Evolutionary conservation across 2,888 invertebrate genomes (phyloP), one percentile per base, ranked within the genome.

Genomic region (Blomia tropicalis): DNA sequence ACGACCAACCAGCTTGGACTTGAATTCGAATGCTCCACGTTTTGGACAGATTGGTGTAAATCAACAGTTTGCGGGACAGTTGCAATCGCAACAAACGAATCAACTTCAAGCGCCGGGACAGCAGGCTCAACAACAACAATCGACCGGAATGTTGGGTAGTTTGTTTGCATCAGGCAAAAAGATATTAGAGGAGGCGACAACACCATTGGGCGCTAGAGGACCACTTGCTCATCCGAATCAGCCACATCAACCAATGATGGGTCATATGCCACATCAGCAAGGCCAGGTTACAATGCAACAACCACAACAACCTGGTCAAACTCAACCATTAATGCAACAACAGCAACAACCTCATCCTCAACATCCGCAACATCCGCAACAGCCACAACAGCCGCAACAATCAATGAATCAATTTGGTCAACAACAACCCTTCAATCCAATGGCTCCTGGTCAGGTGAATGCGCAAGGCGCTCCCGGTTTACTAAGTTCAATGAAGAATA

Each of bases 121-220:
- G 30, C 60, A 29, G 31, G 47, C 29, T 29, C 63, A 63, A 47
- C 54, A 54, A 27, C 60, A 58, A 29, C 43, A 62, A 29, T 44
- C 36, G n/a, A 36, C 32, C 1, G 64, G 64, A 17, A 61, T 64
- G 60, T 58, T 64, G 43, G 56, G 60, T 4, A 64, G 61, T 31
- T 36, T 65, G 14, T 65, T 65, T 36, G 58, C 56, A 31, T 60
- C 60, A n/a, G 65, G 65, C 2, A 65, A 65, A 32, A 63, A 65
- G 32, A 63, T 65, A 30, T 22, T 65, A 11, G 63, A 65, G 44
- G 65, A 63, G 23, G 65, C 63, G n/a, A 63, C 65, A 22, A 65
- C 65, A 51, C 65, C 65, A 2, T 19, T 62, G 30, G 62, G 62
- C 19, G 62, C 62, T 4, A 7, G 62, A 14, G 62, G 62, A 4